Percentiles rank a stretch among this genome's conserved stretches.
These are phyloP conservation scores for Apotomis betuletana DNA, from an alignment of 2,888 invertebrate species.

Conservation along the genomic window DNA sequence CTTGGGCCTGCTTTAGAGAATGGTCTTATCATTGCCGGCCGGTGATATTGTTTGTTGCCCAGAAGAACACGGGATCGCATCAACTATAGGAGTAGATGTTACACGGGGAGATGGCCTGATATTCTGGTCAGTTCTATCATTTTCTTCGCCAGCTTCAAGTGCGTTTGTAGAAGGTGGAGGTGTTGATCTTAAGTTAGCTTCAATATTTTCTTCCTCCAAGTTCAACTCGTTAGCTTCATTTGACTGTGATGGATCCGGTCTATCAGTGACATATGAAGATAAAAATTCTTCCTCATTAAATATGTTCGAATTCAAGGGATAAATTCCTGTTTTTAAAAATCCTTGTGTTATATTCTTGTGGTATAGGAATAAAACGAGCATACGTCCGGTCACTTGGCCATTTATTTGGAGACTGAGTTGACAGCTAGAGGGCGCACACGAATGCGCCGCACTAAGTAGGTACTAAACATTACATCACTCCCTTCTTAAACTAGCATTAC, in stretches of 20 bases:
- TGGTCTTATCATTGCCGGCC: conserved; percentile 37
- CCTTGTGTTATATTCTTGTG: conserved; percentile 38
- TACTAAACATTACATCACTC: too few relatives aligned
- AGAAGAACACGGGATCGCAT: conserved; percentile 29
- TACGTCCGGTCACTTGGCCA: too few relatives aligned
- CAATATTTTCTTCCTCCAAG: conserved; percentile 21
- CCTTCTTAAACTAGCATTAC: too few relatives aligned
- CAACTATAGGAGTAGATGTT: conserved; percentile 33
- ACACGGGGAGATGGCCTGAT: conserved; percentile 33
- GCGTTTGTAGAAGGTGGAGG: conserved; percentile 37
- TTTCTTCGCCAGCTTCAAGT: conserved; percentile 31
- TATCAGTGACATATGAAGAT: conserved; percentile 40
- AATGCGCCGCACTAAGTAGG: too few relatives aligned
- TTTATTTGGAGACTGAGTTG: too few relatives aligned
- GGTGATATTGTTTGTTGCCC: conserved; percentile 38
- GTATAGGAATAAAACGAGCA: too few relatives aligned
- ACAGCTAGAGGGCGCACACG: too few relatives aligned
- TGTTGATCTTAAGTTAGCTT: conserved; percentile 30
- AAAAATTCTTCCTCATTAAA: conserved; percentile 42
- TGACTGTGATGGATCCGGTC: conserved; percentile 30
- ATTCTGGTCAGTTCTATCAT: conserved; percentile 30
- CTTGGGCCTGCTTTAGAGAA: conserved; percentile 43
- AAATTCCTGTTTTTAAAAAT: conserved; percentile 38
- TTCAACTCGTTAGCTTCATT: conserved; percentile 26
- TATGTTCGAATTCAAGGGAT: conserved; percentile 34